These are phyloP conservation scores for Cherax quadricarinatus DNA, from an alignment of 1,140 invertebrate genomes.

Conservation along the genomic window DNA sequence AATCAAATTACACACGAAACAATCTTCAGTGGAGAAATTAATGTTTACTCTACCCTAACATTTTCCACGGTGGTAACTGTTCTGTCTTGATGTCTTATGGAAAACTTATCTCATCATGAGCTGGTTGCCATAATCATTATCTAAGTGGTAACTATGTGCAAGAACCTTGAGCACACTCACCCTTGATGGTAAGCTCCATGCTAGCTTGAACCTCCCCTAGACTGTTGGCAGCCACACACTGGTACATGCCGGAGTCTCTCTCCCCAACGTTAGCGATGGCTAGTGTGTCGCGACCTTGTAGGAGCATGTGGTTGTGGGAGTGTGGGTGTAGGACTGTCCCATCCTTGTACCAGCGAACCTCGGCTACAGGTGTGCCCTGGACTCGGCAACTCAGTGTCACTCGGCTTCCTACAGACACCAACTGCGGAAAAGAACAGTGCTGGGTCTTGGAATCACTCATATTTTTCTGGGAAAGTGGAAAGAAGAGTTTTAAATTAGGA, in stretches of 20 bases:
- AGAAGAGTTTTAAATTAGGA: too few species aligned
- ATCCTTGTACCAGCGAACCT: constrained; percentile 72
- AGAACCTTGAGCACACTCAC: constrained; percentile 3
- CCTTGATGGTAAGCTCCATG: constrained; percentile 55
- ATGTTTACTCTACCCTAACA: too few species aligned
- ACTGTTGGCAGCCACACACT: constrained; percentile 71
- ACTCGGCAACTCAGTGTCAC: constrained; percentile 54
- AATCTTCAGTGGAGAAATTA: too few species aligned
- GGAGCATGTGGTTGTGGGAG: constrained; percentile 48
- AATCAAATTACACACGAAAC: too few species aligned
- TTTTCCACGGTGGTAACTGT: too few species aligned
- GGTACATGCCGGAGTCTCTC: constrained; percentile 70
- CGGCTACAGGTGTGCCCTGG: constrained; percentile 64
- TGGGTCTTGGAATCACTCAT: too few species aligned
- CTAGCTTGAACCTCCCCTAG: constrained; percentile 65
- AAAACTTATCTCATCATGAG: too few species aligned
- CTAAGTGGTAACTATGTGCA: too few species aligned
- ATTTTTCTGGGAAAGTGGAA: too few species aligned
- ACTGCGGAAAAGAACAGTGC: constrained; percentile 8
- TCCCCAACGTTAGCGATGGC: constrained; percentile 56
- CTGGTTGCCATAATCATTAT: too few species aligned
- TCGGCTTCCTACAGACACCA: constrained; percentile 58
- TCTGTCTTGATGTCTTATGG: too few species aligned
- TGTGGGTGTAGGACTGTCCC: constrained; percentile 32
- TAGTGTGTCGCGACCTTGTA: constrained; percentile 65